A percentile compares a stretch with the other conserved stretches of the same genome.
Conservation (phyloP, 2,113 vertebrate species). For the Phylloscopus whistleri region DNA sequence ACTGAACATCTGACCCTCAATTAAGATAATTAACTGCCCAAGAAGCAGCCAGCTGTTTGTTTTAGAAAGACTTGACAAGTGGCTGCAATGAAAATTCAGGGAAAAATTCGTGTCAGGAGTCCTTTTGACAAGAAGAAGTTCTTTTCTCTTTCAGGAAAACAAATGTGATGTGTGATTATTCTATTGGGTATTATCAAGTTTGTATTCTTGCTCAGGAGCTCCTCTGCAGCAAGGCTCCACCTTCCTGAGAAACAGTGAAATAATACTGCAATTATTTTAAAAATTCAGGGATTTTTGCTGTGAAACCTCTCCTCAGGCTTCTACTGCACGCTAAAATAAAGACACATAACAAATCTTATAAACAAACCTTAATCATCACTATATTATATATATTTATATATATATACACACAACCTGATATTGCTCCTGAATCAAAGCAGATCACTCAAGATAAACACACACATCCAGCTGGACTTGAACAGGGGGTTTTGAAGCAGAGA, state of each 20-base stretch:
- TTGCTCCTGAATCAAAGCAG: not conserved
- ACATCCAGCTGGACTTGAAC: not conserved
- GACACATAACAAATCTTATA: not conserved
- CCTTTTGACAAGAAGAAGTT: not conserved
- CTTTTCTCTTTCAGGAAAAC: not conserved
- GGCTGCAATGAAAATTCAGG: not conserved
- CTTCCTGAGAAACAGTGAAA: not conserved
- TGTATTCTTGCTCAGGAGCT: not conserved
- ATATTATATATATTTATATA: too few relatives aligned
- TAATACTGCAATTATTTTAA: not conserved
- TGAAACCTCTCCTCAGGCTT: not conserved
- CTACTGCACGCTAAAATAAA: not conserved
- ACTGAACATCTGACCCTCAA: not conserved
- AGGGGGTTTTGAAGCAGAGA: not conserved
- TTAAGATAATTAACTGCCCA: not conserved
- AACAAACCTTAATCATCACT: not conserved
- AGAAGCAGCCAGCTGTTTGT: not conserved
- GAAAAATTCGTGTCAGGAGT: not conserved
- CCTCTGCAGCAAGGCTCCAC: not conserved
- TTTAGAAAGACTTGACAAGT: not conserved
- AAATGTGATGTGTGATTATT: not conserved
- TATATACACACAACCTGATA: fast-evolving
- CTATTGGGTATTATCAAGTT: fast-evolving
- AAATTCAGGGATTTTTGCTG: not conserved
- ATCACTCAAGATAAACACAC: not conserved